phyloP scores from a whole-genome alignment of 1,140 invertebrate species.

The Zeugodacus cucurbitae region DNA sequence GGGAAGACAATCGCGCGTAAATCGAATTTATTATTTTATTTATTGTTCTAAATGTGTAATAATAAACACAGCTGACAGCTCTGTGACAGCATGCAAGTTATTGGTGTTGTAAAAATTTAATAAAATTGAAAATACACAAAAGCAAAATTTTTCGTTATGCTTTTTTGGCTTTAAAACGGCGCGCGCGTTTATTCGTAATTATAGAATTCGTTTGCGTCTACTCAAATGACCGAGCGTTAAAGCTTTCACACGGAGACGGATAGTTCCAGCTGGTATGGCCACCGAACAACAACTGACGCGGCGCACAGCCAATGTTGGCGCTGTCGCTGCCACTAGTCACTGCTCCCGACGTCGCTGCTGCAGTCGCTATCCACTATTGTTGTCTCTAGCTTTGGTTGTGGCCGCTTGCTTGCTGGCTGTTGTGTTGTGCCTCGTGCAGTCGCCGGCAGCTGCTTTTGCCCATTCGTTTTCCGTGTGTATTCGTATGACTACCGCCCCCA shows the following conservation, averaged over 20 bases:
- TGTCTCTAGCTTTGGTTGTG: neutral
- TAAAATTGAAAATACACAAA: neutral
- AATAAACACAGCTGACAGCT: neutral
- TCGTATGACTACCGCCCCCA: conserved; percentile 11
- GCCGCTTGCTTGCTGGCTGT: neutral
- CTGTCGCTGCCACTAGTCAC: neutral
- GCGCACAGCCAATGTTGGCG: neutral
- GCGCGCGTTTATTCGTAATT: neutral
- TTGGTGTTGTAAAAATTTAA: neutral
- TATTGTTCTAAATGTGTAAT: neutral
- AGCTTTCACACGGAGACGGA: neutral
- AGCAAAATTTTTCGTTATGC: neutral
- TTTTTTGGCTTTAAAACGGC: neutral
- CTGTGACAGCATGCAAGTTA: neutral
- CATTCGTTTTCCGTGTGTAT: conserved; percentile 29
- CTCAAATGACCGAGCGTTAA: neutral
- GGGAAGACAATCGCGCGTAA: neutral
- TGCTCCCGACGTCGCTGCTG: neutral
- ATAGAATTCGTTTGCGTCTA: neutral
- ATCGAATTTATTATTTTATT: neutral
- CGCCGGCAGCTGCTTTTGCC: conserved; percentile 34
- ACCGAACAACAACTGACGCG: conserved; percentile 59
- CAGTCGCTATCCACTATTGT: neutral
- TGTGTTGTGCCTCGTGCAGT: neutral
- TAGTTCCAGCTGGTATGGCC: conserved; percentile 49